A percentile compares a stretch with the other conserved stretches of the same genome.
phyloP scores from a whole-genome alignment of 2,113 vertebrate species.

The Spheniscus mendiculus region DNA sequence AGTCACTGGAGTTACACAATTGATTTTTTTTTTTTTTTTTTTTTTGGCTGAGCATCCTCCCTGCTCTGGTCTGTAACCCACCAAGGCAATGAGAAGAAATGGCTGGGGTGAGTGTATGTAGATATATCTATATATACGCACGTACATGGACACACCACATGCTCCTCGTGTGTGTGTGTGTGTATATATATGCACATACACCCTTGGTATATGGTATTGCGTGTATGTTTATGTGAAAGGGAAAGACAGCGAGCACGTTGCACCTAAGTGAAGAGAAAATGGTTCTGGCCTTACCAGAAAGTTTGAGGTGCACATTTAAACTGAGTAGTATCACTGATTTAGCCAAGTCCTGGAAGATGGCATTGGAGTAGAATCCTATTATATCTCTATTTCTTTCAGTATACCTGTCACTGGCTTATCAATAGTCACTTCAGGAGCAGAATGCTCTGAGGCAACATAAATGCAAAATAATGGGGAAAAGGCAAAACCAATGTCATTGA shows the following conservation, averaged over 20 bases:
- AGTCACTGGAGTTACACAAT: not conserved
- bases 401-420: not conserved
- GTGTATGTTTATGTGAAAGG: not conserved
- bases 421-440: not conserved
- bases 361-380: not conserved
- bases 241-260: fast-evolving
- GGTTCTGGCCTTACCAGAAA: no score
- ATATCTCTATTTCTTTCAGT: not conserved
- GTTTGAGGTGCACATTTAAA: not conserved
- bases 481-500: not conserved
- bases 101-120: not conserved
- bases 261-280: not conserved
- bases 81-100: not conserved
- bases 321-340: not conserved
- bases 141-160: not conserved
- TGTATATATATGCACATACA: fast-evolving
- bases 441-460: not conserved
- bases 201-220: not conserved
- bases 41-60: not conserved
- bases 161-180: fast-evolving
- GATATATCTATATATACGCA: fast-evolving
- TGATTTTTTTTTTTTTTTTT: no score
- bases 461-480: not conserved
- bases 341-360: not conserved
- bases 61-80: not conserved